Evolutionary conservation across 1,140 invertebrate species (phyloP), one percentile per base, ranked within the genome.

Genomic region (Pseudomyrmex dendroicus): DNA sequence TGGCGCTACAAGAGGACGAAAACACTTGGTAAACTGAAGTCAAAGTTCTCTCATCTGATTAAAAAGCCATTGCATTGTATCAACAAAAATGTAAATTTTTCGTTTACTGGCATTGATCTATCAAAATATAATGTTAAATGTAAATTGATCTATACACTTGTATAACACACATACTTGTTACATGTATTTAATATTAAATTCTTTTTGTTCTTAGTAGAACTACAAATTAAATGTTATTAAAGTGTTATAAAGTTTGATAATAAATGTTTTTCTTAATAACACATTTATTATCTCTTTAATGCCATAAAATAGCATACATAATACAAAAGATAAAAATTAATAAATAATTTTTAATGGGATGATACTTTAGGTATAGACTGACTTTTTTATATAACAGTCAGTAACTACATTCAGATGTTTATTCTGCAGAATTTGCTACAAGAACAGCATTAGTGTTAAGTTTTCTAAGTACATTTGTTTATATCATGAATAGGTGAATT

Each of bases 1-100:
- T 96, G 95, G 94, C 95, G 92, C 90, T 93, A 85, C 95, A 95
- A 77, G 95, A 95, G 84, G 95, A 96, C 70, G 95, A 96, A 90
- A 95, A 94, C 87, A 96, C 95, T 89, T 96, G 96, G 96, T 96
- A 92, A 94, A 92, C 12, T 70, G 22, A 62, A 70, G 73, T 83
- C 35, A 13, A 63, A 63, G 10, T n/a, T 73, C 59, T 57, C 0
- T 1, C 12, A 22, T 8, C 12, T 50, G 8, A 12, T 56, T 15
- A 13, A 59, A 59, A 46, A 15, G 66, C 1, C 13, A 2, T 10
- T 1, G 35, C 48, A 56, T 44, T 12, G 5, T 35, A 35, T 48
- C 12, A 13, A n/a, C 10, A 12, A 35, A 20, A 66, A 56, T n/a
- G n/a, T n/a, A 5, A 35, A 54, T 5, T 22, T 15, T 0, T 1